phyloP scores from a whole-genome alignment of 2,113 vertebrate species.

The Vanacampus margaritifer region DNA sequence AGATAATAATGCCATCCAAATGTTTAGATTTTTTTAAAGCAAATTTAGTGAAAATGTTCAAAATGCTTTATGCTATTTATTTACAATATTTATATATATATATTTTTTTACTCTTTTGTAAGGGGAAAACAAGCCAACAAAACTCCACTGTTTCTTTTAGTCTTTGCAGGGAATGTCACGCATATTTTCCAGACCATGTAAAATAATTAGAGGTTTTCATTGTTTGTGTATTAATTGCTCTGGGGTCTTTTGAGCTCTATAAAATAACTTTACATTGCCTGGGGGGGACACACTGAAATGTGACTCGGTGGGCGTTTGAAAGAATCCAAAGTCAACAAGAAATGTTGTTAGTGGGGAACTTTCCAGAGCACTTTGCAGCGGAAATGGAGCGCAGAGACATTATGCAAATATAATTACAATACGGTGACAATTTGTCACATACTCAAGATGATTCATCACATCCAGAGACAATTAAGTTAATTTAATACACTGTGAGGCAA shows the following conservation, averaged over 20 bases:
- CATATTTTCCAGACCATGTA: background rate
- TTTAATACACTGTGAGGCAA: slow-evolving; percentile 32
- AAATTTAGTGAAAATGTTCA: too few relatives aligned
- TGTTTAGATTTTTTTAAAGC: too few relatives aligned
- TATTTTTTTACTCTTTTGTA: background rate
- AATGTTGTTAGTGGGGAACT: slow-evolving; percentile 31
- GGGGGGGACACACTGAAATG: background rate
- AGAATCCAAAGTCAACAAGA: slow-evolving; percentile 18
- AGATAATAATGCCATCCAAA: too few relatives aligned
- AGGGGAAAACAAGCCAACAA: background rate
- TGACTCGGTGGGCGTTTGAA: slow-evolving; percentile 2
- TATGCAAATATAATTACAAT: slow-evolving; percentile 67
- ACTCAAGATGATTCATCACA: slow-evolving; percentile 45
- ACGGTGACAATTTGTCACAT: slow-evolving; percentile 61
- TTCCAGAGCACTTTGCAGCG: slow-evolving; percentile 42
- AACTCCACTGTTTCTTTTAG: background rate
- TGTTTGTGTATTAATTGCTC: slow-evolving; percentile 14
- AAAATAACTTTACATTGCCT: background rate
- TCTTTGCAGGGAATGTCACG: background rate
- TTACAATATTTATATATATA: too few relatives aligned
- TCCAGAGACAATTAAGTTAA: slow-evolving; percentile 42
- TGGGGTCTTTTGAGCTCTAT: background rate
- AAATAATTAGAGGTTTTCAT: background rate
- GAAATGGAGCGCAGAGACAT: slow-evolving; percentile 66
- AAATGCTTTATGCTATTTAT: too few relatives aligned